These are phyloP conservation scores for Chunga burmeisteri DNA, from an alignment of 2,113 vertebrate species.

Conservation along the genomic window DNA sequence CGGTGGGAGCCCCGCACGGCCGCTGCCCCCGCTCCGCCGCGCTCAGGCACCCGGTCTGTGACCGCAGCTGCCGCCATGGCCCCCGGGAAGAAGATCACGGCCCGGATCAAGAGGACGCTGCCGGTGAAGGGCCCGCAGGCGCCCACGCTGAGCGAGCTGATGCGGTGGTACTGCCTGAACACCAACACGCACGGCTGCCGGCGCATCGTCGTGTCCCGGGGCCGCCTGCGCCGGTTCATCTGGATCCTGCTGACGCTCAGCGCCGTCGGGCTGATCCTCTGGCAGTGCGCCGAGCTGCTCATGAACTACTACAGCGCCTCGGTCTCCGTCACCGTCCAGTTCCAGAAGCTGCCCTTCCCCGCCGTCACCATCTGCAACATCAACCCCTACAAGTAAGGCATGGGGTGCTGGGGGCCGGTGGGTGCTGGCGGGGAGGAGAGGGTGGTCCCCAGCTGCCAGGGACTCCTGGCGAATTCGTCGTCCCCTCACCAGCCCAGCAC, in stretches of 20 bases:
- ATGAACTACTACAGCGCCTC: conserved; percentile 78
- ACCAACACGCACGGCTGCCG: conserved; percentile 85
- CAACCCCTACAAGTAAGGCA: conserved; percentile 83
- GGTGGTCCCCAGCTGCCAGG: neutral
- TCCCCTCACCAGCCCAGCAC: fast-evolving
- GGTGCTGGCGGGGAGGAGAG: fast-evolving
- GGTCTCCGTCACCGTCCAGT: conserved; percentile 80
- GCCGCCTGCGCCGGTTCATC: conserved; percentile 74
- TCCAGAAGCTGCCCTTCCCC: conserved; percentile 79
- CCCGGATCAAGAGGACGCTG: conserved; percentile 78
- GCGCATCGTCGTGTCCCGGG: conserved; percentile 80
- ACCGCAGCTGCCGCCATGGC: conserved; percentile 44
- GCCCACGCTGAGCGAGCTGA: conserved; percentile 76
- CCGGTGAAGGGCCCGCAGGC: conserved; percentile 79
- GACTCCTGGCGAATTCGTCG: fast-evolving
- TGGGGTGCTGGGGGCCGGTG: too few species aligned
- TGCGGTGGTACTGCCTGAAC: conserved; percentile 82
- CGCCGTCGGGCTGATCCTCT: conserved; percentile 77
- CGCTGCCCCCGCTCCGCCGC: neutral
- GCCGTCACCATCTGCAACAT: conserved; percentile 84
- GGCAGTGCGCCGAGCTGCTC: conserved; percentile 79
- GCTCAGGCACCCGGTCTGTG: neutral
- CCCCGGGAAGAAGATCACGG: conserved; percentile 75
- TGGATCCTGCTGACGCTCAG: conserved; percentile 78
- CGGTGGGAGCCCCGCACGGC: too few species aligned